phyloP scores from a whole-genome alignment of 2,797 vertebrate genomes.

The Merluccius polli region DNA sequence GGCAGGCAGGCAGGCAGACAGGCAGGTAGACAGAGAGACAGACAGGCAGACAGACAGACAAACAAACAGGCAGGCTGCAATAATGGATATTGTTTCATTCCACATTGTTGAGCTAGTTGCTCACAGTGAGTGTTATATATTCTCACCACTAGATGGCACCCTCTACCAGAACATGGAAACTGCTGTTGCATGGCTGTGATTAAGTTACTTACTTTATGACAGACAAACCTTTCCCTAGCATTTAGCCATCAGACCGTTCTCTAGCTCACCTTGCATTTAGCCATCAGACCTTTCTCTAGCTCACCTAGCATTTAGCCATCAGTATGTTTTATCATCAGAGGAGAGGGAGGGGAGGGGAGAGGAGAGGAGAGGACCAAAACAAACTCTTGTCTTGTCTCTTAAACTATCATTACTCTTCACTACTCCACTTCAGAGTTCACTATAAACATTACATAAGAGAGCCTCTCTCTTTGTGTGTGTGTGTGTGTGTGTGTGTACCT shows the following conservation, averaged over 20 bases:
- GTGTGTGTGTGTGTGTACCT: constrained; percentile 69
- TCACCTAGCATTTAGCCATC: too few species aligned
- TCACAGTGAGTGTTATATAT: neutral
- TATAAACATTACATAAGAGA: too few species aligned
- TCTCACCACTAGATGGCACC: neutral
- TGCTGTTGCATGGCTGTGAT: neutral
- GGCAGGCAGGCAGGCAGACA: neutral
- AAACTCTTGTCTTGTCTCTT: too few species aligned
- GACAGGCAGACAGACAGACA: neutral
- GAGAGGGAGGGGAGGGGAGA: neutral
- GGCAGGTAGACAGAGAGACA: neutral
- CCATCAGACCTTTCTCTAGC: neutral
- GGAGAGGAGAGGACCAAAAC: neutral
- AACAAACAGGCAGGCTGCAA: too few species aligned
- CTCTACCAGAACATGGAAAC: neutral
- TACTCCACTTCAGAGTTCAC: too few species aligned
- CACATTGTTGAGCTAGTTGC: neutral
- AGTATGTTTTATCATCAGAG: constrained; percentile 3
- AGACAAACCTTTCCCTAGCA: neutral
- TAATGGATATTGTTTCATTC: too few species aligned
- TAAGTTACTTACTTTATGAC: neutral
- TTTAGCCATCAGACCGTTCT: too few species aligned
- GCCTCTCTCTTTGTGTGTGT: neutral
- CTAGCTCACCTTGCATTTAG: neutral
- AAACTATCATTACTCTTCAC: too few species aligned